Conservation (phyloP, 2,113 vertebrate species). For the Thinocorus orbignyianus region DNA sequence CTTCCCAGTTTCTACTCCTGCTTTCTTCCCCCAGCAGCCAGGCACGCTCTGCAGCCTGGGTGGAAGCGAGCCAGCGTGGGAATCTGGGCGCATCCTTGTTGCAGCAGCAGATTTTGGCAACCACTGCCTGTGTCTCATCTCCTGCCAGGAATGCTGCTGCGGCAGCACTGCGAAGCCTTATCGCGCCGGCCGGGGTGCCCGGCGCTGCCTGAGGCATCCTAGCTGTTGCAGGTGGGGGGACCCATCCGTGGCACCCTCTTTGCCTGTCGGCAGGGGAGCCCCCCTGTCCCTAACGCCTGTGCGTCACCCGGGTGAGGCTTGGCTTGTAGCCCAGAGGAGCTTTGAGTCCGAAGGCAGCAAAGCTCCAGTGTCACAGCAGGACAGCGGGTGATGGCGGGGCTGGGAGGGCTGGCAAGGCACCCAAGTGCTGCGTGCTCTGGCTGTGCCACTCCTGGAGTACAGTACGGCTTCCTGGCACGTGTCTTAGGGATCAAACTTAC, state of each 20-base stretch:
- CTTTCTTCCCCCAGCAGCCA: background rate
- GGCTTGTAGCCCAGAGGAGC: accelerated
- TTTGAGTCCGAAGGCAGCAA: background rate
- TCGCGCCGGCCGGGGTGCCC: accelerated
- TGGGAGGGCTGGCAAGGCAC: background rate
- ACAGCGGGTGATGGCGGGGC: background rate
- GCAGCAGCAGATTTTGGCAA: conserved; percentile 24
- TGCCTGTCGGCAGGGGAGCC: background rate
- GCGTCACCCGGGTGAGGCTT: background rate
- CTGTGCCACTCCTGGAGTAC: background rate
- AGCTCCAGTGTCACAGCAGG: background rate
- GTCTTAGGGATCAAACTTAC: background rate
- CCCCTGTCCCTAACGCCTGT: background rate
- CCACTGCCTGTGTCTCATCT: background rate
- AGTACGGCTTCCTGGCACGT: accelerated
- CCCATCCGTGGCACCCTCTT: accelerated
- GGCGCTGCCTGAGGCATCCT: accelerated
- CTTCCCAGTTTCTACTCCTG: accelerated
- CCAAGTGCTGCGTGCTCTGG: accelerated
- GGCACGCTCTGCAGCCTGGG: accelerated
- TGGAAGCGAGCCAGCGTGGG: background rate
- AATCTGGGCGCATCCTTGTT: conserved; percentile 21
- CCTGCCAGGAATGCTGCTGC: background rate
- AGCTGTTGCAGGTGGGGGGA: background rate
- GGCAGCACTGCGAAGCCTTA: background rate